Conservation (phyloP, 2,113 vertebrate species). For the Gavia stellata region DNA sequence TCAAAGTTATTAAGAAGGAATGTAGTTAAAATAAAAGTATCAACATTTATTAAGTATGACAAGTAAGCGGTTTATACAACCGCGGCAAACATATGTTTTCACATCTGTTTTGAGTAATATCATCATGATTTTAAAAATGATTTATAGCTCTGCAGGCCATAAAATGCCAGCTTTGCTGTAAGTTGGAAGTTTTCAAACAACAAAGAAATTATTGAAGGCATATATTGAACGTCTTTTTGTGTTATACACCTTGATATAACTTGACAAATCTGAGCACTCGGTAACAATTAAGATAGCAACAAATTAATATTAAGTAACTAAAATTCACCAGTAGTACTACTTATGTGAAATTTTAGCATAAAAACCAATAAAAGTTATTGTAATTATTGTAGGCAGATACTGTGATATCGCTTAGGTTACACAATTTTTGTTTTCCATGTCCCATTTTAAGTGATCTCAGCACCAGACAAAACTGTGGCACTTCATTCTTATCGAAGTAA, state of each 20-base stretch:
- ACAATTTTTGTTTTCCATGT: not conserved
- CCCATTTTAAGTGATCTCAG: not conserved
- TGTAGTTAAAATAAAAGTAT: constrained; percentile 62
- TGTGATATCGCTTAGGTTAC: not conserved
- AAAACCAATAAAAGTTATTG: not conserved
- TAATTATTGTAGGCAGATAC: not conserved
- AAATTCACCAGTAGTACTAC: not conserved
- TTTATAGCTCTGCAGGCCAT: constrained; percentile 72
- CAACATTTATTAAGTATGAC: constrained; percentile 73
- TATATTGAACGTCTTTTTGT: not conserved
- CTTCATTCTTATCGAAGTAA: not conserved
- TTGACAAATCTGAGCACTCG: not conserved
- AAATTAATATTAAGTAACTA: not conserved
- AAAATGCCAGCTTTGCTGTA: constrained; percentile 69
- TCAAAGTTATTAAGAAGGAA: constrained; percentile 63
- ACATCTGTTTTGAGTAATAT: constrained; percentile 79
- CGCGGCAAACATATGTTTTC: constrained; percentile 76
- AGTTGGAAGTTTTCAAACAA: constrained; percentile 60
- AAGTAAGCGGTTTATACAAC: constrained; percentile 70
- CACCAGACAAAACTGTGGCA: not conserved
- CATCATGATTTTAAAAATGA: constrained; percentile 77
- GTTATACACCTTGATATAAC: not conserved
- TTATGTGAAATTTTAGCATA: not conserved
- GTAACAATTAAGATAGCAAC: not conserved
- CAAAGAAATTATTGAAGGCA: constrained; percentile 63